phyloP scores from a whole-genome alignment of 2,888 invertebrate species.

The Microctonus brassicae region DNA sequence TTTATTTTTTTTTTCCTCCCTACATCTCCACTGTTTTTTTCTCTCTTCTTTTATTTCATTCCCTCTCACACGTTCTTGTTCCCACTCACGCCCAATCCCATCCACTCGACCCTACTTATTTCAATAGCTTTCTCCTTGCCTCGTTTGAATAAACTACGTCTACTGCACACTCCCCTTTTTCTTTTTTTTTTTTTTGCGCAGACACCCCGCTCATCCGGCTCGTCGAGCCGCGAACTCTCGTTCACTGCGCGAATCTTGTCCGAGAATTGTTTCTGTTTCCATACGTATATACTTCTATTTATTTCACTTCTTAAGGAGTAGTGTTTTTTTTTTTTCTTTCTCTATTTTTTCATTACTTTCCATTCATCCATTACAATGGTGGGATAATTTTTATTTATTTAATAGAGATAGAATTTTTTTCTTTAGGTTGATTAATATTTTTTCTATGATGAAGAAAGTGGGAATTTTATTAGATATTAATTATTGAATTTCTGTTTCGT shows the following conservation, averaged over 20 bases:
- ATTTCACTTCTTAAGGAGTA: constrained; percentile 1
- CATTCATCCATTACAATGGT: too few relatives aligned
- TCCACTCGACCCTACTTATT: constrained; percentile 67
- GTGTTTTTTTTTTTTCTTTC: background rate
- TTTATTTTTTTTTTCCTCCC: background rate
- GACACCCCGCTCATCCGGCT: constrained; percentile 35
- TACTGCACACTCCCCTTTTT: constrained; percentile 40
- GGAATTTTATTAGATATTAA: too few relatives aligned
- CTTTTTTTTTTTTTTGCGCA: constrained; percentile 7
- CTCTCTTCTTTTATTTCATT: background rate
- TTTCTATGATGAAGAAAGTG: too few relatives aligned
- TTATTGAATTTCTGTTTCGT: too few relatives aligned
- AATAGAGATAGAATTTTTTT: too few relatives aligned
- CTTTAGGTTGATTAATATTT: too few relatives aligned
- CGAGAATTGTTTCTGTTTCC: background rate
- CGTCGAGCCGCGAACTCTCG: constrained; percentile 37
- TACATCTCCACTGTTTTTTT: constrained; percentile 7
- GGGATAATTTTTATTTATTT: too few relatives aligned
- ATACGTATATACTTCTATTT: constrained; percentile 10
- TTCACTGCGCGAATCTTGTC: constrained; percentile 33
- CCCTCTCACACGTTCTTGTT: constrained; percentile 37
- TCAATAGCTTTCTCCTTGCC: constrained; percentile 64
- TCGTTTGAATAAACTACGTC: constrained; percentile 64
- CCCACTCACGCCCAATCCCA: constrained; percentile 47
- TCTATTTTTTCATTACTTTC: background rate